Percentiles rank a stretch among this genome's conserved stretches.
These are phyloP conservation scores for Ochlodes sylvanus DNA, from an alignment of 2,888 invertebrate species.

Conservation along the genomic window DNA sequence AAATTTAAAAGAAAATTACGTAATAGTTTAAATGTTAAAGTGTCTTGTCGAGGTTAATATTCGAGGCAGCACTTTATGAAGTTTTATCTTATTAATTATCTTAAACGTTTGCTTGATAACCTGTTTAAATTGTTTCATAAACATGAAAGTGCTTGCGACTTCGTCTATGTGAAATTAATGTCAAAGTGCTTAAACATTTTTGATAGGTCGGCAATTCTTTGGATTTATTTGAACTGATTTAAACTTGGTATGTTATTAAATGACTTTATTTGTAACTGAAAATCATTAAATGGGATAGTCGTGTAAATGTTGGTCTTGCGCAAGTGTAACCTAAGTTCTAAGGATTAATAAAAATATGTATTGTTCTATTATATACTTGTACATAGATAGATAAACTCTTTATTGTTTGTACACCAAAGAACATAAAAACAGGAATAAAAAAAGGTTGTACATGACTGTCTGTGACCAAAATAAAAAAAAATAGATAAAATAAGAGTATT, in stretches of 20 bases:
- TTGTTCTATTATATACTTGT: too few relatives aligned
- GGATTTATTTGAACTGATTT: neutral
- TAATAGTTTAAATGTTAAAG: conserved; percentile 39
- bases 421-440: too few relatives aligned
- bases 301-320: too few relatives aligned
- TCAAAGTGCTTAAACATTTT: neutral
- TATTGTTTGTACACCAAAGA: too few relatives aligned
- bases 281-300: too few relatives aligned
- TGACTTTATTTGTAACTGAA: too few relatives aligned
- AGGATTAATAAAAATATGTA: too few relatives aligned
- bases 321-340: too few relatives aligned
- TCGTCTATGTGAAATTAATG: conserved; percentile 3
- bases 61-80: conserved; percentile 32
- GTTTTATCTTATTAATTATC: conserved; percentile 35
- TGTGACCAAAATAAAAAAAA: too few relatives aligned
- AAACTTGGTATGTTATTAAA: neutral
- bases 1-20: conserved; percentile 28
- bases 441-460: too few relatives aligned
- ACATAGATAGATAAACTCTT: too few relatives aligned
- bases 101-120: conserved; percentile 11
- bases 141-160: neutral
- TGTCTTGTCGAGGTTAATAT: conserved; percentile 29
- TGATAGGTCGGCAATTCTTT: neutral
- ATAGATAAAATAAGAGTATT: too few relatives aligned
- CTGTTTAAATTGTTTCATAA: conserved; percentile 10